Evolutionary conservation across 1,140 invertebrate genomes (phyloP), one percentile per base, ranked within the genome.

Genomic region (Physella acuta): DNA sequence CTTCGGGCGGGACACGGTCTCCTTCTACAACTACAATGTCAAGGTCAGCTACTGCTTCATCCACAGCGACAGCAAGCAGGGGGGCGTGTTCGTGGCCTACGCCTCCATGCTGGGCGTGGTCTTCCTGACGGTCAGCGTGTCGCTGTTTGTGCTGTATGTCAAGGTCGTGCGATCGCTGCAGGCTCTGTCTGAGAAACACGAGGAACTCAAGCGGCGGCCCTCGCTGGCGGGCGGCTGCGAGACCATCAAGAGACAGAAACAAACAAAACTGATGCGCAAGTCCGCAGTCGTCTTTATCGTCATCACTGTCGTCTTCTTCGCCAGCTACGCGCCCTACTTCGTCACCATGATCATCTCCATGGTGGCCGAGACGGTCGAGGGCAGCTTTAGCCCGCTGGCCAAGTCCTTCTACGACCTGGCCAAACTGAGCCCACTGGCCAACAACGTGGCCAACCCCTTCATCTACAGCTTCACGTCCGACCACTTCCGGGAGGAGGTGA

Each of bases 381-480:
- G 59, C 17, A n/a, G 28, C 31, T 66, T 74, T 67, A 66, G 55
- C 31, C 63, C 73, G 1, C 16, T 20, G 26, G 24, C 49, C 20
- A 74, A 72, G 60, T 66, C 73, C 8, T 28, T 74, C 52, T 68
- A 70, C 26, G 74, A 75, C 60, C 37, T 75, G 49, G 71, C 68
- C 28, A 71, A 73, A 28, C 33, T 65, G 11, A 68, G 34, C 34
- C 74, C 74, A 8, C 11, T 75, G 28, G 34, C 70, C 20, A 75
- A 69, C 67, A 73, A 72, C 65, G 62, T 66, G 20, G 63, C 71
- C 59, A 75, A 75, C 61, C 74, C 74, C 1, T 30, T 75, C 26
- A 71, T 75, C 65, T 75, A 75, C 66, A 75, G 74, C 58, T 72
- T 72, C 69, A 69, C 69, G 11, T 75, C 74, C 8, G 65, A 63